Evolutionary conservation across 2,797 vertebrate species (phyloP).

Genomic region (Epinephelus coioides): DNA sequence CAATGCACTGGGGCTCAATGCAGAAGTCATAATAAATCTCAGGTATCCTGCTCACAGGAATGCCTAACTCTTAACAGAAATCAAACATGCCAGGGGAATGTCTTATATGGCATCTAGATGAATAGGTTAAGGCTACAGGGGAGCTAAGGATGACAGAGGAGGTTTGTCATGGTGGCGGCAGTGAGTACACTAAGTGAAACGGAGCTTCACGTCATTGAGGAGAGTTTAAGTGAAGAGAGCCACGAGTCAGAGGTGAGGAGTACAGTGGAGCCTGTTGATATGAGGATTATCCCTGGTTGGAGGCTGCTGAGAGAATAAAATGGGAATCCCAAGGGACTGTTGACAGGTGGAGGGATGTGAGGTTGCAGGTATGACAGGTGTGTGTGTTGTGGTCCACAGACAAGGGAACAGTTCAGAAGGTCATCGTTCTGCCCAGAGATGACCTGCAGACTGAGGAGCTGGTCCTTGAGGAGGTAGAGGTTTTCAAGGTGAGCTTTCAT

Average conservation of each 20-base stretch:
- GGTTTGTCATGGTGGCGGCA: conserved; percentile 45
- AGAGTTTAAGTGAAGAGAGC: conserved; percentile 41
- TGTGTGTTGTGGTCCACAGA: conserved; percentile 84
- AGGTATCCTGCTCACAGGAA: conserved; percentile 66
- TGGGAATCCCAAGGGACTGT: conserved; percentile 31
- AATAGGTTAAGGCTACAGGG: conserved; percentile 43
- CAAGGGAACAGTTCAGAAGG: conserved; percentile 97
- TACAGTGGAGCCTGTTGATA: conserved; percentile 57
- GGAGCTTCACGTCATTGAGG: conserved; percentile 30
- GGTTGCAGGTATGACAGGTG: conserved; percentile 49
- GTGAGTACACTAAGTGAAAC: conserved; percentile 34
- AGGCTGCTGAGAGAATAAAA: conserved; percentile 61
- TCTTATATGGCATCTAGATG: conserved; percentile 28
- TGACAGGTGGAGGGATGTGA: conserved; percentile 43
- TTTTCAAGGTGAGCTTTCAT: conserved; percentile 92
- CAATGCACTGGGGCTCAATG: conserved; percentile 40
- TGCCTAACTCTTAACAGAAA: conserved; percentile 50
- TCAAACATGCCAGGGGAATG: conserved; percentile 57
- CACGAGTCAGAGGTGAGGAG: conserved; percentile 33
- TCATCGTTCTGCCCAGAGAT: conserved; percentile 96
- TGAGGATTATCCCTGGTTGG: conserved; percentile 65
- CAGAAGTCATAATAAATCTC: conserved; percentile 78
- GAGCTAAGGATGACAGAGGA: conserved; percentile 42
- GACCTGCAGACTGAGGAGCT: conserved; percentile 97
- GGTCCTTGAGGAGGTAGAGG: conserved; percentile 97